A percentile compares a stretch with the other conserved stretches of the same genome.
phyloP scores from a whole-genome alignment of 30 jellyfish, hydroid and myxozoan genomes.

The Chironex yamaguchii region DNA sequence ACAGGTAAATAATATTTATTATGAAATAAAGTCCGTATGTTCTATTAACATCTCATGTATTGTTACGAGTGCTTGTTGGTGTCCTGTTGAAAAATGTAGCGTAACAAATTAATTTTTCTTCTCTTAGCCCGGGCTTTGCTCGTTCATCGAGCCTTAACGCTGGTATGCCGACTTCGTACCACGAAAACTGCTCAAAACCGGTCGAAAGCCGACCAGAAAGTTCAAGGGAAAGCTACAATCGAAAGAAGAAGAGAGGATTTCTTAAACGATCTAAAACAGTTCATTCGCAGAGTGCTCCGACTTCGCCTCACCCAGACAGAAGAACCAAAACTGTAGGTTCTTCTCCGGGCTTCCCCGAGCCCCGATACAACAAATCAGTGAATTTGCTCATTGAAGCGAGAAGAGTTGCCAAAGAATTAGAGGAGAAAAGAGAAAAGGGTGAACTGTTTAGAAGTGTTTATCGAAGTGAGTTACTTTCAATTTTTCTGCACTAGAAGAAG shows the following conservation, averaged over 20 bases:
- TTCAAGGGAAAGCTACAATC: neutral
- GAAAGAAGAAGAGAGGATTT: neutral
- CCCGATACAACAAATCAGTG: conserved; percentile 85
- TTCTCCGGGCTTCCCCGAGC: conserved; percentile 65
- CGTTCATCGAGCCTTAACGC: neutral
- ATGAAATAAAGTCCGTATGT: no score
- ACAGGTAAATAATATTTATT: no score
- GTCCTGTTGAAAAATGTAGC: no score
- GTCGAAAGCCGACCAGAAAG: neutral
- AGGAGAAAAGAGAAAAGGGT: conserved; percentile 80
- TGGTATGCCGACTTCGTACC: neutral
- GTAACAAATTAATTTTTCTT: no score
- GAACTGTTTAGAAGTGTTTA: conserved; percentile 49
- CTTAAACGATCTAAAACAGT: neutral
- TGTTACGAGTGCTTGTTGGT: no score
- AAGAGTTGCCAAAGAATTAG: conserved; percentile 86
- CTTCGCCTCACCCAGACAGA: neutral
- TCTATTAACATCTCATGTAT: no score
- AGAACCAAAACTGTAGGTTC: conserved; percentile 14
- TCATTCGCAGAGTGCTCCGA: neutral
- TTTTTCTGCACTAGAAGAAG: no score
- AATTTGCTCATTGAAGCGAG: conserved; percentile 86
- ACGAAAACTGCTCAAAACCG: neutral
- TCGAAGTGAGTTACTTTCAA: neutral
- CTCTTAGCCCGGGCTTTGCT: no score